These are phyloP conservation scores for Ploceus nigricollis DNA, from an alignment of 2,113 vertebrate genomes.

Conservation along the genomic window DNA sequence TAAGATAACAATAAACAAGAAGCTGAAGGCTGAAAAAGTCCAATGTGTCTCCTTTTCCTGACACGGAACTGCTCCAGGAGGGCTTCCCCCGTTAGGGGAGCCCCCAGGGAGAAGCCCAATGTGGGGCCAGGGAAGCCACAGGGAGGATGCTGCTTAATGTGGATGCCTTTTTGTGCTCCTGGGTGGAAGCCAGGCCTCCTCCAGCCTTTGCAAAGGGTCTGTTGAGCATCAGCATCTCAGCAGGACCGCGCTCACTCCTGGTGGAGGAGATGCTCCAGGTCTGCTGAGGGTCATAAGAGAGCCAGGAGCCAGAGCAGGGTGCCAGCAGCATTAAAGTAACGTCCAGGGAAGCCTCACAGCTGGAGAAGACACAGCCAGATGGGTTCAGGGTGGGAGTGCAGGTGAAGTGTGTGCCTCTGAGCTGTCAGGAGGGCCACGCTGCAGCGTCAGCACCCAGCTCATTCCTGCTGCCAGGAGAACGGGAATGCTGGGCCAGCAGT, in stretches of 20 bases:
- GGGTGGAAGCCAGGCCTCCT: not conserved
- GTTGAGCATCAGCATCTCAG: not conserved
- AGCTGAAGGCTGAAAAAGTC: no score
- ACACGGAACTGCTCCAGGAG: no score
- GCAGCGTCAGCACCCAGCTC: not conserved
- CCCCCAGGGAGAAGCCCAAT: no score
- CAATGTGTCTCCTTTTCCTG: no score
- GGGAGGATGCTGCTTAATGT: not conserved
- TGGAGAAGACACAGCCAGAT: not conserved
- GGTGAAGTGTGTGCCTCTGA: not conserved
- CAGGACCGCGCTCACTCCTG: accelerated
- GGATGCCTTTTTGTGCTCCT: not conserved
- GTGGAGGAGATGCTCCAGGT: not conserved
- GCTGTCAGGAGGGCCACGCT: not conserved
- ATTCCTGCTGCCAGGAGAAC: not conserved
- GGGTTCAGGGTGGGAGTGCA: not conserved
- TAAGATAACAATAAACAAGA: no score
- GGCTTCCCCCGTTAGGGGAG: no score
- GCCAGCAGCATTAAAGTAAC: accelerated
- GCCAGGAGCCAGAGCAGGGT: not conserved
- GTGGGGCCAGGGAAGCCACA: no score
- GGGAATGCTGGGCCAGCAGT: not conserved
- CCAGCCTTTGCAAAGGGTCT: not conserved
- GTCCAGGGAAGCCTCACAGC: not conserved
- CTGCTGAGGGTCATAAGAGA: not conserved